Percentiles rank a stretch among this genome's conserved stretches.
Conservation (phyloP, 2,113 vertebrate genomes). For the Nipponia nippon region DNA sequence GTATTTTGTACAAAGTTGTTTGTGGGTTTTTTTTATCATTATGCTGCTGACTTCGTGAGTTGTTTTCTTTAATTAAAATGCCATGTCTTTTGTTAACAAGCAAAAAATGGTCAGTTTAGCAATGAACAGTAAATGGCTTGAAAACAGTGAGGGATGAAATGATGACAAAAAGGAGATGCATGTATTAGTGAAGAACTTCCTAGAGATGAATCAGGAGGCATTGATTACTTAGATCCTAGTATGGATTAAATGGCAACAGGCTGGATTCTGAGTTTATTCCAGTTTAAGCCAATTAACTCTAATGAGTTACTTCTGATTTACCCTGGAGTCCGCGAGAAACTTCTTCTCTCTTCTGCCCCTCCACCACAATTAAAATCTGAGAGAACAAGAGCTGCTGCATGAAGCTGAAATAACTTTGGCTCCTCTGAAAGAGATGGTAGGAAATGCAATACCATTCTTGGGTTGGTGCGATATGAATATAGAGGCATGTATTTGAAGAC, state of each 20-base stretch:
- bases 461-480: not conserved
- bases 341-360: not conserved
- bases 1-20: conserved; percentile 72
- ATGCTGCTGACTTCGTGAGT: conserved; percentile 68
- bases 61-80: conserved; percentile 32
- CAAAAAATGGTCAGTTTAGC: not conserved
- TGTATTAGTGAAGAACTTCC: not conserved
- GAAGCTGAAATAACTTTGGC: not conserved
- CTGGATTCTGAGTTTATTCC: not conserved
- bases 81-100: not conserved
- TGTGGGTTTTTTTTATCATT: conserved; percentile 52
- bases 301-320: not conserved
- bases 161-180: not conserved
- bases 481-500: not conserved
- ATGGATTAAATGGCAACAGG: not conserved
- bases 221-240: not conserved
- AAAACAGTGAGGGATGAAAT: not conserved
- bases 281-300: not conserved
- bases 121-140: not conserved
- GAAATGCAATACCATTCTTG: not conserved
- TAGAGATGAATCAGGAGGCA: not conserved
- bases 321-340: not conserved
- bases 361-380: not conserved
- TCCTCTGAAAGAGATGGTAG: not conserved
- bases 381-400: not conserved